phyloP scores from a whole-genome alignment of 2,113 vertebrate genomes.

The Perccottus glenii region DNA sequence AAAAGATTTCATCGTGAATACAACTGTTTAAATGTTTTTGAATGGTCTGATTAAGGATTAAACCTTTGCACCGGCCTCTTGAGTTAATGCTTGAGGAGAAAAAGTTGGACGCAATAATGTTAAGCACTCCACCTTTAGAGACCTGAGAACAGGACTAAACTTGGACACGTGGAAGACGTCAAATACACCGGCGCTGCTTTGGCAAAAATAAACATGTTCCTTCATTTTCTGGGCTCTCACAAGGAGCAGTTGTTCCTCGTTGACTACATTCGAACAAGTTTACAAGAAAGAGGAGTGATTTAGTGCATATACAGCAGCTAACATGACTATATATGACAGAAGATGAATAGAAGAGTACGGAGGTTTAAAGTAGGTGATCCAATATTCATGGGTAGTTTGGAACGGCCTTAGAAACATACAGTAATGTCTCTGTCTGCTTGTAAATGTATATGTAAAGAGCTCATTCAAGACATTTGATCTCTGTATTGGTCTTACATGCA shows the following conservation, averaged over 20 bases:
- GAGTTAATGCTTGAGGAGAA: slow-evolving; percentile 28
- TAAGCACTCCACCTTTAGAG: slow-evolving; percentile 45
- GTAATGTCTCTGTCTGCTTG: too few species aligned
- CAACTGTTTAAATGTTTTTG: neutral
- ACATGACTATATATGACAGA: neutral
- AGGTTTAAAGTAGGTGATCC: too few species aligned
- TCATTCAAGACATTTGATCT: too few species aligned
- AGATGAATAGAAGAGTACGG: too few species aligned
- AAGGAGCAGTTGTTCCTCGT: slow-evolving; percentile 19
- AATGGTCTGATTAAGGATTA: neutral
- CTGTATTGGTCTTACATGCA: too few species aligned
- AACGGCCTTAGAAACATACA: too few species aligned
- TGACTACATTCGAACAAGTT: slow-evolving; percentile 2
- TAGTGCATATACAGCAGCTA: neutral
- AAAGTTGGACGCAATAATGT: slow-evolving; percentile 34
- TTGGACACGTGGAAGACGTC: slow-evolving; percentile 44
- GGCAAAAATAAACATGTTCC: slow-evolving; percentile 16
- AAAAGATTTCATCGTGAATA: slow-evolving; percentile 21
- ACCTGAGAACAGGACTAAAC: slow-evolving; percentile 19
- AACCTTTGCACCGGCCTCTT: slow-evolving; percentile 26
- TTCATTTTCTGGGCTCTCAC: slow-evolving; percentile 9
- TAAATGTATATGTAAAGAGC: too few species aligned
- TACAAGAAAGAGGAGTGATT: slow-evolving; percentile 19
- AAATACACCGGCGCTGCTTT: slow-evolving; percentile 6
- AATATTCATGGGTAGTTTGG: too few species aligned